These are phyloP conservation scores for Allophyes oxyacanthae DNA, from an alignment of 2,888 invertebrate species.

Conservation along the genomic window DNA sequence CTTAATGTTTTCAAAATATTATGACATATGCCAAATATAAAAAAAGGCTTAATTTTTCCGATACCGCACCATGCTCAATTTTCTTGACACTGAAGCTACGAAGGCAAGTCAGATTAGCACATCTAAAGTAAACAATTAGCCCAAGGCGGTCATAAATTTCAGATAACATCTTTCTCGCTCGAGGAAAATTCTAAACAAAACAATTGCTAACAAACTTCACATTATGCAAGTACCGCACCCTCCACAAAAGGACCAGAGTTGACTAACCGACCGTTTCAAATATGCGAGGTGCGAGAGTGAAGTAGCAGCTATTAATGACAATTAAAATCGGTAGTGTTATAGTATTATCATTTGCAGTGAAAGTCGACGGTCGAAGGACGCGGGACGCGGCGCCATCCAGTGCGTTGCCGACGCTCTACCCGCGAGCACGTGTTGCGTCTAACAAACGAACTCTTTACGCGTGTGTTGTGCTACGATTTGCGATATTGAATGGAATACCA, in stretches of 20 bases:
- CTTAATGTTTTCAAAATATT: too few species aligned
- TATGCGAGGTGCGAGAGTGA: slow-evolving; percentile 14
- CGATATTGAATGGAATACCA: slow-evolving; percentile 60
- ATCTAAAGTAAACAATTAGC: slow-evolving; percentile 45
- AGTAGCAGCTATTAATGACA: slow-evolving; percentile 19
- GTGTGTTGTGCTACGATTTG: slow-evolving; percentile 57
- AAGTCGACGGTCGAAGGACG: slow-evolving; percentile 86
- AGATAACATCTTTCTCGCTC: slow-evolving; percentile 59
- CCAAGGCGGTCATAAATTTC: slow-evolving; percentile 58
- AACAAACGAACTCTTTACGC: slow-evolving; percentile 49
- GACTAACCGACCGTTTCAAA: slow-evolving; percentile 29
- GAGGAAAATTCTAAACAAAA: slow-evolving; percentile 66
- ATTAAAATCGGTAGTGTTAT: slow-evolving; percentile 57
- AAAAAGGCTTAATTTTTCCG: not conserved
- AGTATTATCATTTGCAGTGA: slow-evolving; percentile 79
- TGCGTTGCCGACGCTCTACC: slow-evolving; percentile 67
- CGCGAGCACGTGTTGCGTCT: slow-evolving; percentile 50
- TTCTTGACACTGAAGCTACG: slow-evolving; percentile 2
- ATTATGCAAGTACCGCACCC: slow-evolving; percentile 64
- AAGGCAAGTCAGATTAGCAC: slow-evolving; percentile 25
- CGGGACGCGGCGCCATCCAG: slow-evolving; percentile 62
- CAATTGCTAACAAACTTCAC: slow-evolving; percentile 49
- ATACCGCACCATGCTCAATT: not conserved
- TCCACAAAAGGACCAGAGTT: slow-evolving; percentile 53
- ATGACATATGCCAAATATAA: too few species aligned